These are phyloP conservation scores for Collichthys lucidus DNA, from an alignment of 2,113 vertebrate genomes.

Conservation along the genomic window DNA sequence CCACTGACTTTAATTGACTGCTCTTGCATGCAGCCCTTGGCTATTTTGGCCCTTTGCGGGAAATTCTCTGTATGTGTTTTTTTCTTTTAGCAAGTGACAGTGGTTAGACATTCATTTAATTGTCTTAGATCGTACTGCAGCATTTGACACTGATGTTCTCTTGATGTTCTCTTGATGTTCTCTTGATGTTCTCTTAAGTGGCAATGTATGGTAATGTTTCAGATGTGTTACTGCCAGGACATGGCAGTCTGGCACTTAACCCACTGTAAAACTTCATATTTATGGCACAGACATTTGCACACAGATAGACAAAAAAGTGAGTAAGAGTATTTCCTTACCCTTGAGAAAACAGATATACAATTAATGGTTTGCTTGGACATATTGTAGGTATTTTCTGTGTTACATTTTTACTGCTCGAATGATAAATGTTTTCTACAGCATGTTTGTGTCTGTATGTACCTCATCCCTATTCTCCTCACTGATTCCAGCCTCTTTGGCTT, in stretches of 20 bases:
- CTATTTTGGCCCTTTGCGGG: neutral
- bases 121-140: neutral
- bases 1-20: neutral
- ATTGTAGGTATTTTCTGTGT: neutral
- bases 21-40: no score
- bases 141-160: neutral
- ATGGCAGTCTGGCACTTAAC: neutral
- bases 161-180: neutral
- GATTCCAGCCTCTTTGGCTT: slow-evolving; percentile 88
- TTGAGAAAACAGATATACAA: no score
- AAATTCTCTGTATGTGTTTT: neutral
- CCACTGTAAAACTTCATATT: neutral
- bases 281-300: neutral
- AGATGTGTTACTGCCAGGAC: neutral
- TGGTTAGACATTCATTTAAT: neutral
- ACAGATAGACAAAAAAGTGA: neutral
- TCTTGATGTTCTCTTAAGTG: neutral
- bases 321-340: neutral
- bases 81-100: neutral
- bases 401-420: neutral
- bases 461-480: slow-evolving; percentile 88
- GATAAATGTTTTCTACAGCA: neutral
- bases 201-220: neutral
- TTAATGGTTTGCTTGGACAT: neutral
- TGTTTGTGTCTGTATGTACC: slow-evolving; percentile 70